Conservation (phyloP, 2,113 vertebrate species). For the Parus major region DNA sequence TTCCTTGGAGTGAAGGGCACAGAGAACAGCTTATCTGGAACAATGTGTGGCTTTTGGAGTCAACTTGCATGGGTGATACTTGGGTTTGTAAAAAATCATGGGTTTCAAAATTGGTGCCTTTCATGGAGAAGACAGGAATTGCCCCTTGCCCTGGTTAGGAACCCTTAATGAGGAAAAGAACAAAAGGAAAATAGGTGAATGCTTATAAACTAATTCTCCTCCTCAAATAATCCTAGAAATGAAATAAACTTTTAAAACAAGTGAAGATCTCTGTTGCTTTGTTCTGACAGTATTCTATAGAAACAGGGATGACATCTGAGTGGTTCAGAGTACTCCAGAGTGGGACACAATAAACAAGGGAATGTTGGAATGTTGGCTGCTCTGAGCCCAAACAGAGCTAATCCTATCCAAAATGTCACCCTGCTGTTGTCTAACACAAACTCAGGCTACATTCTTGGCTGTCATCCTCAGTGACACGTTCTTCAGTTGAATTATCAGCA, state of each 20-base stretch:
- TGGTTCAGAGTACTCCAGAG: not conserved
- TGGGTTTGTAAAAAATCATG: not conserved
- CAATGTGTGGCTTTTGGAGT: not conserved
- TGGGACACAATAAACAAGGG: not conserved
- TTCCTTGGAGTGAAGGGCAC: not conserved
- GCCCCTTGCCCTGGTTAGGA: not conserved
- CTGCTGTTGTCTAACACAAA: not conserved
- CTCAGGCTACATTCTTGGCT: not conserved
- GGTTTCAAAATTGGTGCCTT: not conserved
- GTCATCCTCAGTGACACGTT: not conserved
- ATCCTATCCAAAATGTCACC: not conserved
- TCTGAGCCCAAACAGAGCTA: not conserved
- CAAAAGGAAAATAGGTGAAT: not conserved
- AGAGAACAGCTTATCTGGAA: not conserved
- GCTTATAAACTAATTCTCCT: not conserved
- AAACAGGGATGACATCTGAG: not conserved
- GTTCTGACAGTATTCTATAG: not conserved
- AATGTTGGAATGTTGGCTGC: not conserved
- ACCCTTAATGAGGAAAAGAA: not conserved
- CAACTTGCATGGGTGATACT: not conserved
- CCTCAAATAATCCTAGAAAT: not conserved
- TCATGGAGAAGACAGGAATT: not conserved
- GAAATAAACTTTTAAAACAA: not conserved
- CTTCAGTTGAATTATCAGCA: not conserved
- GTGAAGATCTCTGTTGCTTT: not conserved